Percentiles rank a stretch among this genome's conserved stretches.
Evolutionary conservation across 92 coral and sea anemone species (phyloP).

Genomic region (Scolanthus callimorphus): DNA sequence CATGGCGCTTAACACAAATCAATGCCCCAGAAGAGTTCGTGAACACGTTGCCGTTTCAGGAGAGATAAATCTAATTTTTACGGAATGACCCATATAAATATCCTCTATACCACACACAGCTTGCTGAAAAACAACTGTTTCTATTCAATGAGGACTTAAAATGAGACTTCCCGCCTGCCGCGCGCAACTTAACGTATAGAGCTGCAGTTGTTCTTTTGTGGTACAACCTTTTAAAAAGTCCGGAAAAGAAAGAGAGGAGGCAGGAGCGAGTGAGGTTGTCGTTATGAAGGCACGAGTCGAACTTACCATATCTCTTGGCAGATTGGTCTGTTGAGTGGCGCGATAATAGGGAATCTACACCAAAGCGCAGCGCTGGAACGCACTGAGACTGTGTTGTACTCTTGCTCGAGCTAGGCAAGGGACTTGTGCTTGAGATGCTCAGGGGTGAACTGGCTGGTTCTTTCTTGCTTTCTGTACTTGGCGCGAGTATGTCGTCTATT

Average conservation of each 20-base stretch:
- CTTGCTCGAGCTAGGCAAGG: slow-evolving; percentile 6
- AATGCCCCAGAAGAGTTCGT: no score
- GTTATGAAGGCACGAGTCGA: neutral
- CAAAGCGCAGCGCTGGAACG: slow-evolving; percentile 25
- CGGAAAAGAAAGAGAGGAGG: no score
- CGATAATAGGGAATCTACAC: slow-evolving; percentile 32
- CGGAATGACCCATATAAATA: no score
- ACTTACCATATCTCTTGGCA: slow-evolving; percentile 35
- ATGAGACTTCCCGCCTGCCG: no score
- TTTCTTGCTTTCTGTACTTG: slow-evolving; percentile 4
- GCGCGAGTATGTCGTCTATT: slow-evolving; percentile 72
- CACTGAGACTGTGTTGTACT: slow-evolving; percentile 4
- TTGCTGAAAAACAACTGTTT: neutral
- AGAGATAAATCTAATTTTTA: no score
- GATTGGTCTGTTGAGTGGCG: slow-evolving; percentile 9
- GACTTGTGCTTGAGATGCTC: neutral
- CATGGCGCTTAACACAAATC: no score
- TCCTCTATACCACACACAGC: neutral
- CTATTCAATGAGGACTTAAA: no score
- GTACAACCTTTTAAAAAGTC: no score
- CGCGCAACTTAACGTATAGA: no score
- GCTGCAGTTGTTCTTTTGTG: no score
- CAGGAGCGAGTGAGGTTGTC: no score
- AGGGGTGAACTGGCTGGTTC: neutral
- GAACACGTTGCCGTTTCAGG: no score